Evolutionary conservation across 1,140 invertebrate species (phyloP), one percentile per base, ranked within the genome.

Genomic region (Caenorhabditis briggsae): DNA sequence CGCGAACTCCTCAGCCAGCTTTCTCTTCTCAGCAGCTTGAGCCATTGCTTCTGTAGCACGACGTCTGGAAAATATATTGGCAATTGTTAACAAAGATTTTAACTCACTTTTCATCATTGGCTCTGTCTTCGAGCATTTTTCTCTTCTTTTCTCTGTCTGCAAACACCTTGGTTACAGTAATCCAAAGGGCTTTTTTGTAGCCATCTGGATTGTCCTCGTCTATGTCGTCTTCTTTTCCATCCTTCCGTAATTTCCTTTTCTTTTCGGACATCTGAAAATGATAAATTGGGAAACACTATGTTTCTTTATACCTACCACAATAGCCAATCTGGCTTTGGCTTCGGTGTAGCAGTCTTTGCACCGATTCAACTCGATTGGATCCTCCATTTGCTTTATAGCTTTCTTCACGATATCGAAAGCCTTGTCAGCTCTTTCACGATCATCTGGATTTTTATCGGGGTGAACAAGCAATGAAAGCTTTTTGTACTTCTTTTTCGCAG

Each of bases 371-470:
- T 96, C 96, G 89, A 96, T 95, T 90, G 98, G 97, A 94, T 97
- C 96, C 93, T 99, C 97, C 90, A 99, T 92, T 65, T 95, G 96
- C 94, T 98, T 97, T 95, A 96, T 99, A 11, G 98, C 96, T 93
- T 96, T 96, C 91, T 97, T 98, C 55, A 99, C 95, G 93, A 97
- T 96, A 93, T 97, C 96, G 93, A 97, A 97, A 86, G 94, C 93
- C 88, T 96, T 95, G 93, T 99, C 96, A 14, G 98, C 96, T 93
- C 97, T 94, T 82, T 99, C 97, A 55, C 95, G 93, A 93, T 99
- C 96, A 94, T 99, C 96, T 93, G 95, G 96, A 94, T 99, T 99
- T 94, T 98, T 98, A 92, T 99, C 97, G 64, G 98, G 98, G 95
- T 99, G 98, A 1, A 99, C 96, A 88, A 99, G 94, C 93, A 99